A percentile compares a stretch with the other conserved stretches of the same genome.
Conservation (phyloP, 2,797 vertebrate species). For the Pempheris klunzingeri region DNA sequence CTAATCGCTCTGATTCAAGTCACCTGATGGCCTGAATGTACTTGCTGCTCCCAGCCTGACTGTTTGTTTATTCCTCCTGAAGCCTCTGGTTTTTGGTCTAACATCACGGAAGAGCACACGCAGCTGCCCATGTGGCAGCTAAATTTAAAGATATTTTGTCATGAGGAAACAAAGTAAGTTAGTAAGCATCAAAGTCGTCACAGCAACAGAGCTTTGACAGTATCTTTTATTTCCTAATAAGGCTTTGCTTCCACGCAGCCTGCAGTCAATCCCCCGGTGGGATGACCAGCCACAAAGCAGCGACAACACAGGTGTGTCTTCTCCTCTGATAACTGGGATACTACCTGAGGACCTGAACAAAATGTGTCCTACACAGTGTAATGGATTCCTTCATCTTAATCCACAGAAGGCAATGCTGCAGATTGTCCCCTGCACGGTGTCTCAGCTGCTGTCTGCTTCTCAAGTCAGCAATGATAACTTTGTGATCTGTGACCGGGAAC, state of each 20-base stretch:
- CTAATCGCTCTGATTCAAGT: slow-evolving; percentile 57
- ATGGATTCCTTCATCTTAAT: background rate
- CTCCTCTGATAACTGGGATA: background rate
- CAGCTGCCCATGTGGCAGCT: background rate
- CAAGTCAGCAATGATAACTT: slow-evolving; percentile 36
- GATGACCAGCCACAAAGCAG: background rate
- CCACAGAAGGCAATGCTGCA: slow-evolving; percentile 45
- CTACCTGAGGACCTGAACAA: background rate
- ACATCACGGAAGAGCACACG: accelerated
- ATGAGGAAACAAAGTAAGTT: slow-evolving; percentile 55
- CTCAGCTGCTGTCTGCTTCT: slow-evolving; percentile 74
- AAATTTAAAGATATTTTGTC: background rate
- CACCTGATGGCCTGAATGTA: slow-evolving; percentile 53
- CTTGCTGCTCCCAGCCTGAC: background rate
- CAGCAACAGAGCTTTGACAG: background rate
- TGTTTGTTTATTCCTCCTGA: background rate
- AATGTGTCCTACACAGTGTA: background rate
- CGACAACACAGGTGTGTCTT: slow-evolving; percentile 37
- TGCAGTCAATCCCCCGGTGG: slow-evolving; percentile 4
- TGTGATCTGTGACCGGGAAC: slow-evolving; percentile 42
- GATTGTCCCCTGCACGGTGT: slow-evolving; percentile 75
- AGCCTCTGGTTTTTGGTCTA: background rate
- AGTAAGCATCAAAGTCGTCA: background rate
- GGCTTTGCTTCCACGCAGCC: background rate
- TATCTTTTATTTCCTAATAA: background rate